phyloP scores from a whole-genome alignment of 2,113 vertebrate species.

The Phodopus roborovskii region DNA sequence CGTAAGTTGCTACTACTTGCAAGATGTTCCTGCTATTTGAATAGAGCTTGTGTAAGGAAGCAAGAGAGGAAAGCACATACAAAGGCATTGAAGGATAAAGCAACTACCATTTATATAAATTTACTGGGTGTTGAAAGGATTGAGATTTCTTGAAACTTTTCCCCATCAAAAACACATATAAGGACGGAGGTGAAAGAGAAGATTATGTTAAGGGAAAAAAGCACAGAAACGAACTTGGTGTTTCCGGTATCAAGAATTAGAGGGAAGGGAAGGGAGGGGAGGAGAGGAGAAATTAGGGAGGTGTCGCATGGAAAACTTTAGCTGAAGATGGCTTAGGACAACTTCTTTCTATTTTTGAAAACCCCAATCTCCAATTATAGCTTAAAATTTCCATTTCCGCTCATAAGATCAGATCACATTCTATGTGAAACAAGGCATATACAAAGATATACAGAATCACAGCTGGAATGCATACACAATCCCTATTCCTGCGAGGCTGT shows the following conservation, averaged over 20 bases:
- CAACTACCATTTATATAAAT: conserved; percentile 39
- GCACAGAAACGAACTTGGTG: conserved; percentile 28
- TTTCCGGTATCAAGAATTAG: conserved; percentile 79
- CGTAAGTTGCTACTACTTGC: conserved; percentile 15
- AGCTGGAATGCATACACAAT: not conserved
- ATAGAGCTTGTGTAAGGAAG: not conserved
- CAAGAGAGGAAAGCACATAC: not conserved
- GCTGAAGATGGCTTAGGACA: conserved; percentile 73
- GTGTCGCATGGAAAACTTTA: conserved; percentile 69
- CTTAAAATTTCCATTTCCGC: conserved; percentile 80
- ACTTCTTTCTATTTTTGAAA: conserved; percentile 83
- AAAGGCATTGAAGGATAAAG: not conserved
- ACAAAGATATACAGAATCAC: not conserved
- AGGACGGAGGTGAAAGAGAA: conserved; percentile 26
- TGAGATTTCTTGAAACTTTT: conserved; percentile 59
- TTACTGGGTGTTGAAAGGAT: conserved; percentile 29
- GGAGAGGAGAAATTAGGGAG: conserved; percentile 55
- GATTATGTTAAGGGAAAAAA: conserved; percentile 21
- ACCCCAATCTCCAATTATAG: conserved; percentile 83
- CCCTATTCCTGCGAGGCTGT: not conserved
- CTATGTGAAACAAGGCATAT: not conserved
- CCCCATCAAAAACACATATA: conserved; percentile 47
- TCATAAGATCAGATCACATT: conserved; percentile 78
- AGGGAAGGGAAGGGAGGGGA: conserved; percentile 71
- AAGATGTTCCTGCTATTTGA: conserved; percentile 14